Evolutionary conservation across 2,797 vertebrate genomes (phyloP), one percentile per base, ranked within the genome.

Genomic region (Orestias chungarensis): DNA sequence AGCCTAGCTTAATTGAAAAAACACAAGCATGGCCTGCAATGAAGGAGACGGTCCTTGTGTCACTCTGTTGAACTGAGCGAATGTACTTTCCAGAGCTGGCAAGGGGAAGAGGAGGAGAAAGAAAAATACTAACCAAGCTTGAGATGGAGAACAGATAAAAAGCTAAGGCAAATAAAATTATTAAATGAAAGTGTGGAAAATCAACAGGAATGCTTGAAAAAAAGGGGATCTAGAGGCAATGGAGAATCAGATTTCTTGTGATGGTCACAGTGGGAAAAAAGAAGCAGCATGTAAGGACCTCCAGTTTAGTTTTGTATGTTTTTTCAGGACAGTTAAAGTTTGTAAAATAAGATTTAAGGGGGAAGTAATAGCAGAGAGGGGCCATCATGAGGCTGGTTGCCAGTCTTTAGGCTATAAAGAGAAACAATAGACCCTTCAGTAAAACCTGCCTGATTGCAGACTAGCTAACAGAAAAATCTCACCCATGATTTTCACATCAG

Each of bases 1-100:
- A 95, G 93, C 92, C 82, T 65, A 68, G 81, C 91, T 89, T 96
- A 95, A 95, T 95, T 95, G 90, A 93, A 95, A 95, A 95, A 95
- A 94, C 94, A 95, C 91, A 93, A 91, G 93, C 87, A 72, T 72
- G 86, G 91, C 90, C 91, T 93, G 89, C 92, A 89, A 89, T 88
- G 88, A 86, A 92, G 90, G 91, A 94, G 93, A 94, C 91, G 79
- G 92, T 93, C 92, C 92, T 91, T 92, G 90, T 95, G 91, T 95
- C 93, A 93, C 90, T 57, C 17, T 87, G 84, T 74, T 88, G 88
- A 89, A 84, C 90, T 92, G 90, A 79, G 85, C 27, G 86, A 94
- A 95, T 95, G 91, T 92, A 93, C 93, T 94, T 95, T 94, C 94
- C 94, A 95, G 94, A 94, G 88, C 89, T 91, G 87, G 89, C 59